phyloP scores from a whole-genome alignment of 2,797 vertebrate genomes.

The Schizothorax lantsangensis region DNA sequence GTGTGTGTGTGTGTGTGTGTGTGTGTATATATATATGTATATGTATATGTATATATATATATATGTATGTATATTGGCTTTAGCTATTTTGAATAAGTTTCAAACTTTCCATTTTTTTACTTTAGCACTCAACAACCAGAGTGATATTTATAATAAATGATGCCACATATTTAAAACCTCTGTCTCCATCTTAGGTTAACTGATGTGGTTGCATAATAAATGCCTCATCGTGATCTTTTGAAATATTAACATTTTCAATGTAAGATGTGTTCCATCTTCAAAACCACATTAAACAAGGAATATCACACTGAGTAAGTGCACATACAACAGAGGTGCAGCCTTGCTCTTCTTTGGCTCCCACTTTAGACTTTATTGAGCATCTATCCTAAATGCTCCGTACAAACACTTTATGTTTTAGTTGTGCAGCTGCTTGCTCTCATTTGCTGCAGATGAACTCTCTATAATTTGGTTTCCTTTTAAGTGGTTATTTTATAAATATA shows the following conservation, averaged over 20 bases:
- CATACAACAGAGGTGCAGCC: neutral
- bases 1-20: no score
- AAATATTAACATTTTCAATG: constrained; percentile 55
- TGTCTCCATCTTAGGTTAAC: constrained; percentile 35
- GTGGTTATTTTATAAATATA: neutral
- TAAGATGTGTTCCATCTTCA: constrained; percentile 49
- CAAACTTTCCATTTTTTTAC: constrained; percentile 31
- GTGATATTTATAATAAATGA: constrained; percentile 59
- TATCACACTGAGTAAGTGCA: neutral
- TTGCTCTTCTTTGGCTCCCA: neutral
- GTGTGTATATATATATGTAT: no score
- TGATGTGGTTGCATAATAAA: constrained; percentile 58
- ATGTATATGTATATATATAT: neutral
- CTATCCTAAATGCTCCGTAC: neutral
- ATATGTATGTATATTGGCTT: neutral
- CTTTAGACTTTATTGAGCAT: neutral
- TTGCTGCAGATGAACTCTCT: neutral
- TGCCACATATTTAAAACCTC: constrained; percentile 46
- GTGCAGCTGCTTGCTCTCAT: no score
- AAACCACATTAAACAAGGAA: constrained; percentile 48
- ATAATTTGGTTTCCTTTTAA: neutral
- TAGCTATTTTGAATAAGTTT: constrained; percentile 1
- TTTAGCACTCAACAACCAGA: constrained; percentile 50
- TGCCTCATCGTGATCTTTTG: constrained; percentile 48
- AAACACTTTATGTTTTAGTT: neutral